Evolutionary conservation across 2,888 invertebrate species (phyloP), one percentile per base, ranked within the genome.

Genomic region (Lepidochitona cinerea): DNA sequence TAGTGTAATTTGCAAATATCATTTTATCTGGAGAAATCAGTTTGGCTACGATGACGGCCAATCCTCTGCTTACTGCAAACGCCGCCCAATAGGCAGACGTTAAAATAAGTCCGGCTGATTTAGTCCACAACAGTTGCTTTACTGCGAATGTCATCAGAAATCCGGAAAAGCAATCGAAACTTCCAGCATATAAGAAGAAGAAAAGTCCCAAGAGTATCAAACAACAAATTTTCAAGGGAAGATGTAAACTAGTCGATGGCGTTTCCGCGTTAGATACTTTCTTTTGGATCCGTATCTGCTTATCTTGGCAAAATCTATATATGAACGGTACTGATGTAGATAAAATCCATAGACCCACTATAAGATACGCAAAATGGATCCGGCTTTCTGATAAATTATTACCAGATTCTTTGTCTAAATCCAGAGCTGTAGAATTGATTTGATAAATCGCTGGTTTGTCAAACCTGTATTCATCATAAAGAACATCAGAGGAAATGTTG

Each of bases 11-110:
- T 3, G 80, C 75, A n/a, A 87, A 77, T 18, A 91, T 77, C 83
- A 91, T 87, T 23, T 80, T 81, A 2, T 84, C 81, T 2, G 89
- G 87, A 59, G 79, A 83, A 14, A 90, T 73, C 59, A 85, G 87
- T 14, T 83, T 83, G 0, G 90, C 86, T 26, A 89, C 77, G 69
- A 89, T 84, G 23, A 91, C 89, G 64, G 89, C 88, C 0, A 86
- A 74, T 68, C 89, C 87, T 23, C 91, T 82, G 2, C 84, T 87
- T 1, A 84, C 79, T 4, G 91, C 89, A 81, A 91, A 91, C 3
- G 87, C 82, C 0, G 88, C 90, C 91, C 91, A 91, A 76, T 88
- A 91, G 0, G 88, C 81, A 7, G 90, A 88, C 0, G 89, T 87
- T 3, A 91, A 73, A 33, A 84, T 81, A 0, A 87, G 84, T 0